Evolutionary conservation across 2,888 invertebrate genomes (phyloP).

Genomic region (Invenusta paracnida): DNA sequence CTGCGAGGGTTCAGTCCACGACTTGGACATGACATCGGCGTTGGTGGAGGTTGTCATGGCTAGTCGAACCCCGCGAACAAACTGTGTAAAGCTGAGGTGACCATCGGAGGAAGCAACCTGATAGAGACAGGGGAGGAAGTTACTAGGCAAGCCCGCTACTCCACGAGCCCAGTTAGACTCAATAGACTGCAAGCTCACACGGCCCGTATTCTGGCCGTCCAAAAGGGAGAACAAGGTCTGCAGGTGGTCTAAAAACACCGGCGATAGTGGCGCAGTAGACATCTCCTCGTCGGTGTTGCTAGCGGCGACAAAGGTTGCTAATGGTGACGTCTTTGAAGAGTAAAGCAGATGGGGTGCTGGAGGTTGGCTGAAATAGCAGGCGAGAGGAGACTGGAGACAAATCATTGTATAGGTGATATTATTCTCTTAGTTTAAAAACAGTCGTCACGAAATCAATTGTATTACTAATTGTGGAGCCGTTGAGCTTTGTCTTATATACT

Average conservation of each 20-base stretch:
- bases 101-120: slow-evolving; percentile 5
- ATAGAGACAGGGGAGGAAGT: slow-evolving; percentile 12
- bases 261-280: not conserved
- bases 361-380: too few species aligned
- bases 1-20: not conserved
- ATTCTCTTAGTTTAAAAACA: too few species aligned
- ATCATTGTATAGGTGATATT: too few species aligned
- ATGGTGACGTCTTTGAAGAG: too few species aligned
- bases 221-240: not conserved
- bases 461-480: too few species aligned
- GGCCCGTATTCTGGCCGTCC: not conserved
- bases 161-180: not conserved
- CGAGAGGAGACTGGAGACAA: too few species aligned
- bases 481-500: too few species aligned
- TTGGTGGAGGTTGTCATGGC: not conserved
- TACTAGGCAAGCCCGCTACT: not conserved
- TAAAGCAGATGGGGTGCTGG: too few species aligned
- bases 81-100: not conserved
- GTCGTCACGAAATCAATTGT: too few species aligned
- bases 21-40: not conserved
- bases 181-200: not conserved
- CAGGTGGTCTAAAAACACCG: not conserved
- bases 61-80: not conserved
- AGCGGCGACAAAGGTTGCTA: too few species aligned
- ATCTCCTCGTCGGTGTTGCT: too few species aligned